Evolutionary conservation across 2,113 vertebrate genomes (phyloP).

Genomic region (Alces alces): DNA sequence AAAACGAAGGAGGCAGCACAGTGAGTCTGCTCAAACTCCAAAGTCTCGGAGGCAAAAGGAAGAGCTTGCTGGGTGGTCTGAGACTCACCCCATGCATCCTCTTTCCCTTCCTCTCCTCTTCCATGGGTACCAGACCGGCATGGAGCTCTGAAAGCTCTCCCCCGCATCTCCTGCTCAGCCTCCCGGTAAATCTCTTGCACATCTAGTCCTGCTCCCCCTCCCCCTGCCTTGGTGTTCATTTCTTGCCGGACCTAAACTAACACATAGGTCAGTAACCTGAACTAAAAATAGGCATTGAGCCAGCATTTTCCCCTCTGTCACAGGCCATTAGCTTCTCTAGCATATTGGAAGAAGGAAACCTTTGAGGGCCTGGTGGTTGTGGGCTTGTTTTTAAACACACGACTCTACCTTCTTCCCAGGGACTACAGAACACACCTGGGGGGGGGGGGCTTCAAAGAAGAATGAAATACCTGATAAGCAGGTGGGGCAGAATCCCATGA

Average conservation of each 20-base stretch:
- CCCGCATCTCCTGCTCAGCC: not conserved
- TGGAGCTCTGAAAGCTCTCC: not conserved
- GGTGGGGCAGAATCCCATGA: not conserved
- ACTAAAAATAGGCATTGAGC: not conserved
- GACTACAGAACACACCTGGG: not conserved
- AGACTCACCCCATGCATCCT: not conserved
- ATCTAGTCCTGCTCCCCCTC: no score
- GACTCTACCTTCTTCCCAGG: not conserved
- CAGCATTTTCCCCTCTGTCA: not conserved
- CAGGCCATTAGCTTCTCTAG: not conserved
- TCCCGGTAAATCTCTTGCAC: not conserved
- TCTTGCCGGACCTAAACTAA: not conserved
- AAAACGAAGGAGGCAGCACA: not conserved
- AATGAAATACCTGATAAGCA: not conserved
- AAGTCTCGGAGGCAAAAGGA: not conserved
- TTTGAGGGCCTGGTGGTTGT: not conserved
- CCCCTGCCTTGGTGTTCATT: not conserved
- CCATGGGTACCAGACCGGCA: not conserved
- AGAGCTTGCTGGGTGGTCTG: accelerated
- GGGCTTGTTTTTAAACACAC: not conserved
- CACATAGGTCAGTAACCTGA: not conserved
- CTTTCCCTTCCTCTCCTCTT: not conserved
- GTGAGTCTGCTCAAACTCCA: not conserved
- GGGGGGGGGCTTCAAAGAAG: not conserved
- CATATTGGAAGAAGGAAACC: not conserved